Base-by-base conservation (phyloP, 2,888 invertebrate species). In the Drosophila pullipes region DNA sequence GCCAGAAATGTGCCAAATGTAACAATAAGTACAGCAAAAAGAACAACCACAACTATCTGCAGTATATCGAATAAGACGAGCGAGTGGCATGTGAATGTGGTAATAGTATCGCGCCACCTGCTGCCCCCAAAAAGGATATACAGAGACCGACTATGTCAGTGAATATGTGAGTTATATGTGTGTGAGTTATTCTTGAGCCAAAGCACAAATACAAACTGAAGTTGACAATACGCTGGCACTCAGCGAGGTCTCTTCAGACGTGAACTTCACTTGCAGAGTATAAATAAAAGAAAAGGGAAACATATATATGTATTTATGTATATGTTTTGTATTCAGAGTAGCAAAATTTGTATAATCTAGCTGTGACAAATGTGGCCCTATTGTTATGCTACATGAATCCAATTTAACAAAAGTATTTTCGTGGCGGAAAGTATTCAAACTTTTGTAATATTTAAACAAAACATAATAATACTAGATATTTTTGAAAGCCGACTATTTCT, bases 261-360 rank as follows among this genome's bases (percentile, higher is more conserved):
- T 58, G 82, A 72, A 71, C 80, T 82, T 78, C 82, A 81, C 82
- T 82, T 74, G 79, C 83, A 73, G 61, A 58, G 16, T 74, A 72
- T 85, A 81, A 86, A 85, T 86, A 85, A 85, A 80, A 83, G 85
- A 86, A 74, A 72, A 74, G 73, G 33, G 49, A 35, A 57, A n/a
- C 4, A 9, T 18, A 37, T 11, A 37, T 11, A 37, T 25, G 0
- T 54, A 25, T 35, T 7, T 53, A 22, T 4, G 22, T 11, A 22
- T 22, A 22, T 22, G 16, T 16, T 16, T 16, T 9, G 25, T 25
- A 16, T 13, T 1, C n/a, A 58, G 4, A 35, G 35, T 39, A 41
- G 16, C 66, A 37, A 55, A 35, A 16, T 22, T 33, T 25, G n/a
- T 10, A 55, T 78, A 44, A 73, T 39, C 70, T 74, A 16, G 28